Conservation (phyloP, 2,113 vertebrate genomes). For the Pseudonaja textilis region DNA sequence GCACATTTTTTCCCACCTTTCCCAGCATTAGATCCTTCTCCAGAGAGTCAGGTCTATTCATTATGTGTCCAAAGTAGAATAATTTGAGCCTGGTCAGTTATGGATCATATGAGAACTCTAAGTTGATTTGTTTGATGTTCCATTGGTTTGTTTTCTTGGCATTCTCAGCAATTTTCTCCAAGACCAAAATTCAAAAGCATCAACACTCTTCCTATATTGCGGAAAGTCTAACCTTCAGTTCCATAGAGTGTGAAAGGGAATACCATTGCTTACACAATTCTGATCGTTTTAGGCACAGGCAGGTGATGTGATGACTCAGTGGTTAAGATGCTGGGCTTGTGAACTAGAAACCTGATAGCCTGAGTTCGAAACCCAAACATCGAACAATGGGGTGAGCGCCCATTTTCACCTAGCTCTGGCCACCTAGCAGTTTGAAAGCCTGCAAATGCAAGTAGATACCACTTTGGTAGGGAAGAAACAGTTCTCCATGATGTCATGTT, state of each 20-base stretch:
- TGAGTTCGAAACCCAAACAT: background rate
- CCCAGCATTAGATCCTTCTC: background rate
- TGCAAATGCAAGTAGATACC: background rate
- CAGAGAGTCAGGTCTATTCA: background rate
- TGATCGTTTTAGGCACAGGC: background rate
- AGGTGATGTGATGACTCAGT: background rate
- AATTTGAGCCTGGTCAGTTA: background rate
- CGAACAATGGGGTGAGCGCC: rapidly evolving
- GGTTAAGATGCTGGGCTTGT: background rate
- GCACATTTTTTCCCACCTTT: background rate
- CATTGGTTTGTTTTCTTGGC: background rate
- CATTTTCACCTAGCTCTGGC: background rate
- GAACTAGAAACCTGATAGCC: background rate
- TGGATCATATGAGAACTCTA: background rate
- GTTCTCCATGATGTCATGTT: background rate
- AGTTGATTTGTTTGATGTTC: background rate
- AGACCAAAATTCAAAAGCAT: background rate
- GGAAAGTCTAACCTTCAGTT: background rate
- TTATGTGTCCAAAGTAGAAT: background rate
- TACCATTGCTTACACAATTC: background rate
- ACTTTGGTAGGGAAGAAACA: background rate
- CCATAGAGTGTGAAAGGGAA: background rate
- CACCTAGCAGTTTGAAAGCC: background rate
- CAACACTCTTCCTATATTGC: background rate
- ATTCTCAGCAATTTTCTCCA: background rate